phyloP scores from a whole-genome alignment of 2,888 invertebrate species.

The Stenodema calcarata region DNA sequence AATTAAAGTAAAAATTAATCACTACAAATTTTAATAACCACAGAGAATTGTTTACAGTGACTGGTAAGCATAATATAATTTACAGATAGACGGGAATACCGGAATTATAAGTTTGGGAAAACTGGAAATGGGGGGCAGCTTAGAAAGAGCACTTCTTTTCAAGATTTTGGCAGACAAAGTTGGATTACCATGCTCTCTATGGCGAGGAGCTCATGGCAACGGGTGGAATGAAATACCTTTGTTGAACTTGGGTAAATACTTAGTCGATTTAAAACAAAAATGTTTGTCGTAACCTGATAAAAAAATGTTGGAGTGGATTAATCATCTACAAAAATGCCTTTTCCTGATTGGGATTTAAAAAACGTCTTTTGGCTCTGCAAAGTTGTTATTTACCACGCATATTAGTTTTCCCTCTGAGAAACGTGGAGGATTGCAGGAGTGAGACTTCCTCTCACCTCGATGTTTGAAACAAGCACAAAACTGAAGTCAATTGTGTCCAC shows the following conservation, averaged over 20 bases:
- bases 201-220: constrained; percentile 66
- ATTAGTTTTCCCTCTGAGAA: too few species aligned
- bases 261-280: too few species aligned
- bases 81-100: constrained; percentile 61
- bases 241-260: constrained; percentile 14
- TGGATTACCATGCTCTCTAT: constrained; percentile 69
- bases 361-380: too few species aligned
- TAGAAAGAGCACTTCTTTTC: constrained; percentile 71
- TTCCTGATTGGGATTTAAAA: too few species aligned
- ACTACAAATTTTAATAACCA: neutral
- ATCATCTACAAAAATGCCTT: too few species aligned
- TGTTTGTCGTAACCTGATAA: too few species aligned
- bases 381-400: too few species aligned
- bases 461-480: too few species aligned
- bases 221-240: constrained; percentile 72
- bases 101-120: constrained; percentile 68
- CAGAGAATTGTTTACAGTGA: neutral
- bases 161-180: constrained; percentile 71
- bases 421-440: too few species aligned
- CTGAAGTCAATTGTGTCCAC: too few species aligned
- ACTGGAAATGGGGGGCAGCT: constrained; percentile 67
- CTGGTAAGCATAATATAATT: constrained; percentile 27
- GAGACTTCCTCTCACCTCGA: too few species aligned
- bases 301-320: too few species aligned
- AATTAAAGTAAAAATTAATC: constrained; percentile 60